Conservation (phyloP, 2,888 invertebrate genomes). For the Phytoseiulus persimilis region DNA sequence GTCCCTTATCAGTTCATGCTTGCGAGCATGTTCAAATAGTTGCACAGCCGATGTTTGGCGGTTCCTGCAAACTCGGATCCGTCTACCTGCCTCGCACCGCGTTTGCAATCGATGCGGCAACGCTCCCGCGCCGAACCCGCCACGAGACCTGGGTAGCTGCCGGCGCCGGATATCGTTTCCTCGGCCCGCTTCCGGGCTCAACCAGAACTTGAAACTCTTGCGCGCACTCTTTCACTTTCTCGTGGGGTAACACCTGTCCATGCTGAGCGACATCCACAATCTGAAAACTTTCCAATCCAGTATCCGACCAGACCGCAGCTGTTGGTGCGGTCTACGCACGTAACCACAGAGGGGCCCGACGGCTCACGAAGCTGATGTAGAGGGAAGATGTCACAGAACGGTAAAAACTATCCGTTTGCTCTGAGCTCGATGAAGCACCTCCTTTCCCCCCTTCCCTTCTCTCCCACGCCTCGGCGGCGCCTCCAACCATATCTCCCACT, state of each 20-base stretch:
- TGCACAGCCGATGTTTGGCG: too few species aligned
- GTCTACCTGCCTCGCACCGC: not conserved
- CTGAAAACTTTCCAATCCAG: not conserved
- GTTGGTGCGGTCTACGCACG: not conserved
- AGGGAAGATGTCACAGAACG: not conserved
- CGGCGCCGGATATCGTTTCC: not conserved
- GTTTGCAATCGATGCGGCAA: not conserved
- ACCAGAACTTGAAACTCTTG: not conserved
- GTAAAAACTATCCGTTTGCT: not conserved
- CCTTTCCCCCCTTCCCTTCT: not conserved
- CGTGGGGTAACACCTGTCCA: not conserved
- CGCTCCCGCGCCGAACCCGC: not conserved
- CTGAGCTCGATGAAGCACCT: not conserved
- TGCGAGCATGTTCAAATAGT: too few species aligned
- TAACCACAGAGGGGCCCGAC: not conserved
- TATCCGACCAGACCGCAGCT: not conserved
- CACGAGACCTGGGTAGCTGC: not conserved
- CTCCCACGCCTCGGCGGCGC: not conserved
- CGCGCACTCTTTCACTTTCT: not conserved
- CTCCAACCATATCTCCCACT: not conserved
- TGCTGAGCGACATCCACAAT: not conserved
- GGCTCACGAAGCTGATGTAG: not conserved
- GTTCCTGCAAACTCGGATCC: not conserved
- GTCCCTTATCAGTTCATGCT: too few species aligned
- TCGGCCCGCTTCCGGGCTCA: not conserved